Percentiles rank a stretch among this genome's conserved stretches.
Conservation (phyloP, 2,113 vertebrate species). For the Zosterops pallidus region DNA sequence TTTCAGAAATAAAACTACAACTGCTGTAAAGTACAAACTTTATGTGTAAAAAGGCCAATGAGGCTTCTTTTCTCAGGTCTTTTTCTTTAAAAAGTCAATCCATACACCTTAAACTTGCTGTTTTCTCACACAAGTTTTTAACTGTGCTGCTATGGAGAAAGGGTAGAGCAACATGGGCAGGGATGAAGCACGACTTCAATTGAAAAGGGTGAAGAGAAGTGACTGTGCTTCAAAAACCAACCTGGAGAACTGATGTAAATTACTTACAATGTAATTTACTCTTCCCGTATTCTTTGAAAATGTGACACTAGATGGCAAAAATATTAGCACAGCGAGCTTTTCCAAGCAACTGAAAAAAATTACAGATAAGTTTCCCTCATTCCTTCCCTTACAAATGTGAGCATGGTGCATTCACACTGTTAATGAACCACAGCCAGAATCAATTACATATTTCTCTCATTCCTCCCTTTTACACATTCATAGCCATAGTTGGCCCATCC, state of each 20-base stretch:
- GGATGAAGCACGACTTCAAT: not conserved
- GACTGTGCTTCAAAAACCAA: conserved; percentile 5
- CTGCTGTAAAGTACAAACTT: not conserved
- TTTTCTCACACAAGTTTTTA: conserved; percentile 4
- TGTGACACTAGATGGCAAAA: not conserved
- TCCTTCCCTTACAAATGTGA: not conserved
- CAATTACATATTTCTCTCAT: conserved; percentile 82
- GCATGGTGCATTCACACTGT: conserved; percentile 65
- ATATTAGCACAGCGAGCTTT: conserved; percentile 29
- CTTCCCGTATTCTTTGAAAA: not conserved
- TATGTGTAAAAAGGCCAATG: not conserved
- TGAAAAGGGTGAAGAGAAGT: conserved; percentile 34
- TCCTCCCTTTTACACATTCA: conserved; percentile 79
- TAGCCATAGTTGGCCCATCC: conserved; percentile 74
- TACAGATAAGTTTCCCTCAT: conserved; percentile 10
- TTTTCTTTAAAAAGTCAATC: conserved; percentile 33
- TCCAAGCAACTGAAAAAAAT: conserved; percentile 43
- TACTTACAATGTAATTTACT: conserved; percentile 18
- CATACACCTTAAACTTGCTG: not conserved
- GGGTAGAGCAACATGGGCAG: not conserved
- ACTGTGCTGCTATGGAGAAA: not conserved
- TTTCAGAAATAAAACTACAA: conserved; percentile 14
- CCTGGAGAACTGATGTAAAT: not conserved
- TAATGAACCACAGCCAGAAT: conserved; percentile 84
- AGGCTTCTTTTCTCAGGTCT: not conserved